Percentiles rank a stretch among this genome's conserved stretches.
Evolutionary conservation across 2,888 invertebrate genomes (phyloP).

Genomic region (Leucozona laternaria): DNA sequence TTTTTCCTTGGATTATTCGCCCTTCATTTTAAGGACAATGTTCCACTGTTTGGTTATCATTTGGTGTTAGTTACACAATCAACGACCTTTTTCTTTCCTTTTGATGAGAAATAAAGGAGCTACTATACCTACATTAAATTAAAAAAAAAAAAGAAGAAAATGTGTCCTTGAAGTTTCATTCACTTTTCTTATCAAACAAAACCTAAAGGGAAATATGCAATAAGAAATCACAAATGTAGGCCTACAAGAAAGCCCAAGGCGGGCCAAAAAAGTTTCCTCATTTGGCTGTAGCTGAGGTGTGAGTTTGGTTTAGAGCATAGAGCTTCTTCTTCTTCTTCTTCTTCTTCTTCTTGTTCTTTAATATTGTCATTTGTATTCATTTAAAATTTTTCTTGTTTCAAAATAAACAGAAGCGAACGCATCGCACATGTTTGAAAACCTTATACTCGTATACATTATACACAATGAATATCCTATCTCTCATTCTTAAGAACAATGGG

Average conservation of each 20-base stretch:
- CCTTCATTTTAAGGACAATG: background rate
- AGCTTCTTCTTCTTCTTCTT: conserved; percentile 6
- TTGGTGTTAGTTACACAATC: conserved; percentile 55
- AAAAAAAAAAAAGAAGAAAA: conserved; percentile 43
- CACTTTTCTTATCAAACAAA: conserved; percentile 1
- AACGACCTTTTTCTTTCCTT: conserved; percentile 2
- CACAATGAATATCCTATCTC: conserved; percentile 40
- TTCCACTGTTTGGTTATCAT: conserved; percentile 55
- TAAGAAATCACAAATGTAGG: background rate
- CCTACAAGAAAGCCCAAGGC: conserved; percentile 10
- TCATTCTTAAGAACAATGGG: background rate
- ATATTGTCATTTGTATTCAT: conserved; percentile 47
- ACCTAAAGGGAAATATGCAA: background rate
- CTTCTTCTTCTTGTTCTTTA: too few relatives aligned
- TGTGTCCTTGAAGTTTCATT: conserved; percentile 27
- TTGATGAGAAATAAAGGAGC: background rate
- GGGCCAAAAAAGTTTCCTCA: conserved; percentile 63
- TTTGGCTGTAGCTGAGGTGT: conserved; percentile 32
- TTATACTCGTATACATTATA: too few relatives aligned
- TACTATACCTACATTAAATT: background rate
- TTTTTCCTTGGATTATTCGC: conserved; percentile 49
- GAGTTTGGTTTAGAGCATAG: background rate
- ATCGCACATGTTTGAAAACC: conserved; percentile 22
- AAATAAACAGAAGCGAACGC: conserved; percentile 38
- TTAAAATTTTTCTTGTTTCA: conserved; percentile 29